Percentiles rank a stretch among this genome's conserved stretches.
Conservation (phyloP, 2,113 vertebrate species). For the Accipiter cooperii region DNA sequence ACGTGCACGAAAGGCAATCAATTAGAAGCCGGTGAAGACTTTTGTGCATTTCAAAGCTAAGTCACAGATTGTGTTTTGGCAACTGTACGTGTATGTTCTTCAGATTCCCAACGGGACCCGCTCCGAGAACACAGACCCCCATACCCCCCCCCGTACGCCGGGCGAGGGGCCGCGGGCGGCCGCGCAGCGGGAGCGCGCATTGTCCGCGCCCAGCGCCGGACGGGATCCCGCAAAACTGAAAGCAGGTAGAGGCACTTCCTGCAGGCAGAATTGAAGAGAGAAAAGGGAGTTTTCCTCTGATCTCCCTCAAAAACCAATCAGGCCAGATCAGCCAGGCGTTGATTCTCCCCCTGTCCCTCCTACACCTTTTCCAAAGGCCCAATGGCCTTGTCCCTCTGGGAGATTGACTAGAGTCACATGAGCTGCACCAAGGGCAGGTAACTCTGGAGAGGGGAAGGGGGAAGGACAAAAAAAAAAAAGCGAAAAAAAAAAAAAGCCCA, state of each 20-base stretch:
- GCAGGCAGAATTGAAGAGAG: not conserved
- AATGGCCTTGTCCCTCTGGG: slow-evolving; percentile 62
- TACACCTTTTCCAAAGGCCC: slow-evolving; percentile 81
- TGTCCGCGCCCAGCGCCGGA: not conserved
- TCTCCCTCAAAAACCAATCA: slow-evolving; percentile 61
- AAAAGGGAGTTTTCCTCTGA: slow-evolving; percentile 31
- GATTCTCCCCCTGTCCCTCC: slow-evolving; percentile 68
- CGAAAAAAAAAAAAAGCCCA: not conserved
- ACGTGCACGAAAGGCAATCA: not conserved
- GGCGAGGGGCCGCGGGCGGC: not conserved
- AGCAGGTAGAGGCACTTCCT: slow-evolving; percentile 58
- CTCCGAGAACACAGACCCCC: fast-evolving
- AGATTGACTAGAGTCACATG: slow-evolving; percentile 73
- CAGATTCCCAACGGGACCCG: fast-evolving
- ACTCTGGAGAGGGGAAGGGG: slow-evolving; percentile 62
- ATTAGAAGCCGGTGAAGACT: not conserved
- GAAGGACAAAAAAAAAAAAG: not conserved
- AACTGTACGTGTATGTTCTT: fast-evolving
- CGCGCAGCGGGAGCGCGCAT: not conserved
- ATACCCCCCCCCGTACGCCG: fast-evolving
- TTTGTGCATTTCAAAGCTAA: not conserved
- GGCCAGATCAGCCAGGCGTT: slow-evolving; percentile 32
- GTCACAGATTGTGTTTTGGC: fast-evolving
- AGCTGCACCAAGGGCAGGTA: slow-evolving; percentile 84
- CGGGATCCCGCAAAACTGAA: not conserved